Evolutionary conservation across 2,888 invertebrate genomes (phyloP), one percentile per base, ranked within the genome.

Genomic region (Nudaria mundana): DNA sequence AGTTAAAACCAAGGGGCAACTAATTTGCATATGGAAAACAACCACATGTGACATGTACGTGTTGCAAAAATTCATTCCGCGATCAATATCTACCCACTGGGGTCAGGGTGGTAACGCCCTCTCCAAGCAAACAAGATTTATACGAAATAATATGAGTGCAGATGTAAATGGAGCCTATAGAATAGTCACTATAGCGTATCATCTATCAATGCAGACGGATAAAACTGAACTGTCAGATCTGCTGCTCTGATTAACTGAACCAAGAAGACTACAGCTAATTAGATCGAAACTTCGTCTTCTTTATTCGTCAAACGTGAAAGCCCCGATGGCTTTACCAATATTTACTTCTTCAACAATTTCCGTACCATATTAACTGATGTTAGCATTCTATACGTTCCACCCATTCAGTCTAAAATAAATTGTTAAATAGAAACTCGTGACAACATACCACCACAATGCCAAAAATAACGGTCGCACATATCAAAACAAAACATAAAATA

Each of bases 1-100:
- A 74, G 72, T 78, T 77, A 74, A 77, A 80, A 80, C 76, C 69
- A 55, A 72, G 82, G 82, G 84, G 71, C 56, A 59, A 75, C 75
- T 77, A 66, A 86, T 87, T 87, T 87, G 82, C 87, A 86, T 87
- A 84, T 76, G 84, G 80, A 78, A 80, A 79, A 76, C 61, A 66
- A 72, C 67, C 76, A 69, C 78, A 81, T 79, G 78, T 81, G 78
- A 72, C 77, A 63, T 57, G 57, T 52, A 49, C 29, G 44, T 56
- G 51, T 52, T 52, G 63, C 62, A 63, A 62, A 67, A 63, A 65
- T 65, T 60, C 46, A 25, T 30, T 34, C 12, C 16, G 12, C 43
- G 59, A 61, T 59, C 59, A 41, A 59, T 59, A 59, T 43, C 44
- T 52, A 48, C 44, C 62, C 52, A 47, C 36, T 52, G 58, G 51